These are phyloP conservation scores for Chrysina gloriosa DNA, from an alignment of 2,888 invertebrate species.

Conservation along the genomic window DNA sequence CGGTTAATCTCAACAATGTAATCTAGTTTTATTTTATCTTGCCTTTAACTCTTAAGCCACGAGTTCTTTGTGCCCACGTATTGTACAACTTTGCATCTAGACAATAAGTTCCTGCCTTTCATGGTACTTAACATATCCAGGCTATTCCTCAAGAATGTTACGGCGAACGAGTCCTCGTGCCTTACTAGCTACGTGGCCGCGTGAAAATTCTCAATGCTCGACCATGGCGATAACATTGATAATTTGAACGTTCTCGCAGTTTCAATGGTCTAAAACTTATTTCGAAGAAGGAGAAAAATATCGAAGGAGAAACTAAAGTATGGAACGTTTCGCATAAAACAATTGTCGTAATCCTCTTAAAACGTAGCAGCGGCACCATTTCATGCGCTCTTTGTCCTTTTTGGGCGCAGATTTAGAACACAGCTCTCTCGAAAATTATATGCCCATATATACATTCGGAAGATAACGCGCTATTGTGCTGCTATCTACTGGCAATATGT, in stretches of 20 bases:
- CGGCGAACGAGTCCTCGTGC: no score
- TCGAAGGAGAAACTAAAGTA: no score
- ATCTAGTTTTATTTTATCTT: conserved; percentile 32
- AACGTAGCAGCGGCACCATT: neutral
- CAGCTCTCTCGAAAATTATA: conserved; percentile 56
- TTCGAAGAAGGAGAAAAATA: no score
- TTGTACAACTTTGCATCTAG: conserved; percentile 57
- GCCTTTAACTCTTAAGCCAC: no score
- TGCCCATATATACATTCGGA: conserved; percentile 58
- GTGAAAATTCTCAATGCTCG: no score
- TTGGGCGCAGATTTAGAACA: conserved; percentile 48
- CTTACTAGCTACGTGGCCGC: no score
- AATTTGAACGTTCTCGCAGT: no score
- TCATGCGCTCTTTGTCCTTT: conserved; percentile 4
- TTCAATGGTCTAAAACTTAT: no score
- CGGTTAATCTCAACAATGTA: conserved; percentile 30
- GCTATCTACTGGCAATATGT: conserved; percentile 62
- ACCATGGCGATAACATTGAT: no score
- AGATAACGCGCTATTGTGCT: conserved; percentile 63
- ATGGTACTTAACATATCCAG: conserved; percentile 58
- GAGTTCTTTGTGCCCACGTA: no score
- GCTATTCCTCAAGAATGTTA: conserved; percentile 40
- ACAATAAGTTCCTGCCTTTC: conserved; percentile 58
- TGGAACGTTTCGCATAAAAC: no score
- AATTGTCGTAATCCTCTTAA: neutral